Evolutionary conservation across 2,888 invertebrate genomes (phyloP), one percentile per base, ranked within the genome.

Genomic region (Noctua janthina): DNA sequence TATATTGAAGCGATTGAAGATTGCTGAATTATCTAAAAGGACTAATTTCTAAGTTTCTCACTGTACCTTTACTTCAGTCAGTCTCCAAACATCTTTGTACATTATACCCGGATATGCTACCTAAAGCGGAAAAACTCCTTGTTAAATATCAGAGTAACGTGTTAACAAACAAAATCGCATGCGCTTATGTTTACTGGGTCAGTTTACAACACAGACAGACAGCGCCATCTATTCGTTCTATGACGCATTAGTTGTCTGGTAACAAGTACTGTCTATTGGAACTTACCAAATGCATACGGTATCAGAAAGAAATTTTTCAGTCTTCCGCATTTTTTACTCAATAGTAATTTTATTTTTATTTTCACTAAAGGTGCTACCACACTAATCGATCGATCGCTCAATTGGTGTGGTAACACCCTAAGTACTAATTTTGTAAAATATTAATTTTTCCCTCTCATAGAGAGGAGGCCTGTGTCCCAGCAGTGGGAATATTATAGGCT

Each of bases 171-270:
- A 80, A 79, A 66, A 79, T 67, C 69, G 23, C 23, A 54, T 66
- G 56, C 59, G 82, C 35, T 43, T 74, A 39, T 56, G 59, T 71
- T 67, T 71, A 74, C 69, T 69, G 7, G 49, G 51, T 78, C 68
- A 64, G 56, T 59, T 78, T 17, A 74, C 49, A 76, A 59, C 17
- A 49, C 35, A 62, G 46, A 56, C 74, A 69, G 35, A 8, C 62
- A 77, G 73, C 87, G 85, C 85, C 85, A 85, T 85, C 87, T 85
- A 76, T 74, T 62, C 11, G 20, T 69, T 72, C 23, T 20, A 23
- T 5, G 29, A 35, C 0, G 29, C 49, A 73, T 75, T 73, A 80
- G 0, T 46, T 13, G 23, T 20, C 35, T 73, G 17, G n/a, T 51
- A 29, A 6, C n/a, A 15, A 59, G 13, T n/a, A n/a, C 59, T 54